Conservation (phyloP, 64 coral and sea anemone genomes). For the Astreopora myriophthalma region DNA sequence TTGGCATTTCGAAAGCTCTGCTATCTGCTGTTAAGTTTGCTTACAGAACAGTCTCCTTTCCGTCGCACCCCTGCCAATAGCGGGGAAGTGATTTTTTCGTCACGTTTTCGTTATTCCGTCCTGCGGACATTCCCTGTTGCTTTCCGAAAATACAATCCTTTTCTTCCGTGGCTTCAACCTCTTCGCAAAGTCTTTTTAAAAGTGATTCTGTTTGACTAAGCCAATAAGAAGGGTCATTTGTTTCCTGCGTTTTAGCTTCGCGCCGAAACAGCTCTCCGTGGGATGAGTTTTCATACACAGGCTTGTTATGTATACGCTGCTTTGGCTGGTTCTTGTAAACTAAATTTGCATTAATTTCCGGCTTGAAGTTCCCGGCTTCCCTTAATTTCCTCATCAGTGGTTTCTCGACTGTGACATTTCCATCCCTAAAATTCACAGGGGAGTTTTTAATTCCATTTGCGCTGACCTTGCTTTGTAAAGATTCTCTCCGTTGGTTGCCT, state of each 20-base stretch:
- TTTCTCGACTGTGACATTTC: background rate
- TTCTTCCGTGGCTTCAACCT: background rate
- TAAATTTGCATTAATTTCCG: background rate
- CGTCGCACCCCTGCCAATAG: background rate
- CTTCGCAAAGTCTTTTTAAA: conserved; percentile 4
- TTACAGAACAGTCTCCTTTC: conserved; percentile 32
- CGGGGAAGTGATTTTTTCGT: background rate
- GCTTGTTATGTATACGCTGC: background rate
- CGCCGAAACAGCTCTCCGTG: background rate
- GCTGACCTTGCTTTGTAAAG: background rate
- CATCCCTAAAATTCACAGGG: background rate
- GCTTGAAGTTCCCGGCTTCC: background rate
- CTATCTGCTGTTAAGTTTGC: background rate
- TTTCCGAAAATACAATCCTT: background rate
- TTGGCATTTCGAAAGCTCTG: background rate
- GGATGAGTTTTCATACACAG: background rate
- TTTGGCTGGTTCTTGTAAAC: background rate
- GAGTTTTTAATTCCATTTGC: background rate
- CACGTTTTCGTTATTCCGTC: background rate
- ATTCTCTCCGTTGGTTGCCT: background rate
- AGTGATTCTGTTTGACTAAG: conserved; percentile 31
- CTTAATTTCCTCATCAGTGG: background rate
- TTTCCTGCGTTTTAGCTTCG: background rate
- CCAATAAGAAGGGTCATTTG: background rate
- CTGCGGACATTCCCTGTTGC: background rate